Conservation (phyloP, 2,113 vertebrate species). For the Nannobrachium achirus region DNA sequence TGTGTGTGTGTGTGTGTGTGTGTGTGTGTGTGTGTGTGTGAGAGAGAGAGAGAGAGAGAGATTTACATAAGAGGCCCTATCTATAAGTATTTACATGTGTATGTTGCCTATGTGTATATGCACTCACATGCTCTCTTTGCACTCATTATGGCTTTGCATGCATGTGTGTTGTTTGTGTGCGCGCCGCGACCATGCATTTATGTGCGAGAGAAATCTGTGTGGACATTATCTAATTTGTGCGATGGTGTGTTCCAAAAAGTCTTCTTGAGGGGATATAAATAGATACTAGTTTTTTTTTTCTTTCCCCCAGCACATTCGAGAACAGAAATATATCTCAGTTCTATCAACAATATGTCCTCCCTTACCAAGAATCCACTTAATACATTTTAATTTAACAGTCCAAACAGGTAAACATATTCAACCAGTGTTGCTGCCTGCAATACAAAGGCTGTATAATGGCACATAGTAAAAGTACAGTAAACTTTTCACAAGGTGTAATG, state of each 20-base stretch:
- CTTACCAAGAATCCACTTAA: no score
- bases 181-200: not conserved
- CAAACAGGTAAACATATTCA: no score
- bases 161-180: not conserved
- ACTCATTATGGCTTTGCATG: conserved; percentile 27
- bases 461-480: not conserved
- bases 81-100: conserved; percentile 64
- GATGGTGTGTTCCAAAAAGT: not conserved
- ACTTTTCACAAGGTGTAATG: conserved; percentile 11
- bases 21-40: not conserved
- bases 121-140: conserved; percentile 56
- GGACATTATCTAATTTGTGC: not conserved
- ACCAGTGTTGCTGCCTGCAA: no score
- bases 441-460: not conserved
- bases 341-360: not conserved
- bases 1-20: conserved; percentile 10
- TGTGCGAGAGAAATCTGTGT: not conserved
- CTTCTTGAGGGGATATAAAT: not conserved
- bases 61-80: conserved; percentile 61
- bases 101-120: conserved; percentile 18
- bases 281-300: no score
- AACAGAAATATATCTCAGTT: not conserved
- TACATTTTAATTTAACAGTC: no score
- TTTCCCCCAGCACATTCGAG: not conserved
- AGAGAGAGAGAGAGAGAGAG: not conserved